A percentile compares a stretch with the other conserved stretches of the same genome.
Conservation (phyloP, 2,888 invertebrate genomes). For the Smittia sp. region DNA sequence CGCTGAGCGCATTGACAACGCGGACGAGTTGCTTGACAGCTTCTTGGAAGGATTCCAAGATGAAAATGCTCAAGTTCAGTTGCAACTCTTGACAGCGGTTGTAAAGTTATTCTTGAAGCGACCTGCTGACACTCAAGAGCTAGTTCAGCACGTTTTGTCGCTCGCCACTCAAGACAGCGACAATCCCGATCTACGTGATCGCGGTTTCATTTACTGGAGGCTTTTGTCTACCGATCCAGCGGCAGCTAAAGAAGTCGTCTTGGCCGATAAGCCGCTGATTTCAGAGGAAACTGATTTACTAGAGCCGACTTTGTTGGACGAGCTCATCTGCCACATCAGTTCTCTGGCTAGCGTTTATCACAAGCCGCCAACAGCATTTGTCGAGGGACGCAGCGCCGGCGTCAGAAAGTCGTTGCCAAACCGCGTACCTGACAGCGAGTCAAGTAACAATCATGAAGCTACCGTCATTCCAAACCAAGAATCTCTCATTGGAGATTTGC, state of each 20-base stretch:
- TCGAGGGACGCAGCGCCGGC: conserved; percentile 81
- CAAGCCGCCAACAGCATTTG: conserved; percentile 97
- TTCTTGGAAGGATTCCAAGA: conserved; percentile 98
- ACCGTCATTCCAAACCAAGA: conserved; percentile 80
- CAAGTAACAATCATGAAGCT: conserved; percentile 50
- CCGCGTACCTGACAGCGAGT: conserved; percentile 51
- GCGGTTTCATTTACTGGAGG: conserved; percentile 99
- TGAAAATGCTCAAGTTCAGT: conserved; percentile 94
- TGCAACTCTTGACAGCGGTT: conserved; percentile 95
- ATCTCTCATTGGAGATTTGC: conserved; percentile 91
- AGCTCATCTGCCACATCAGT: conserved; percentile 97
- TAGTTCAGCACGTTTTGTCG: conserved; percentile 93
- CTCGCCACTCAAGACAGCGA: conserved; percentile 91
- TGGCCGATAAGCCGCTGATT: conserved; percentile 98
- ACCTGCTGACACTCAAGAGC: conserved; percentile 96
- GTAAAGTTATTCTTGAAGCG: conserved; percentile 97
- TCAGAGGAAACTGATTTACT: conserved; percentile 98
- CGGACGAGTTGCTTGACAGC: conserved; percentile 95
- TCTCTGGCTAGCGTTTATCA: conserved; percentile 98
- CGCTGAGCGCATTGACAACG: conserved; percentile 98
- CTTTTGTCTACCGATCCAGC: conserved; percentile 97
- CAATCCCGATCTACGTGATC: conserved; percentile 96
- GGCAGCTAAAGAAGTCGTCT: conserved; percentile 97
- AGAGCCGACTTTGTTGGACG: conserved; percentile 95
- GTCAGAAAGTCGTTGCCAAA: conserved; percentile 79